These are phyloP conservation scores for Aplochiton taeniatus DNA, from an alignment of 2,797 vertebrate genomes.

Conservation along the genomic window DNA sequence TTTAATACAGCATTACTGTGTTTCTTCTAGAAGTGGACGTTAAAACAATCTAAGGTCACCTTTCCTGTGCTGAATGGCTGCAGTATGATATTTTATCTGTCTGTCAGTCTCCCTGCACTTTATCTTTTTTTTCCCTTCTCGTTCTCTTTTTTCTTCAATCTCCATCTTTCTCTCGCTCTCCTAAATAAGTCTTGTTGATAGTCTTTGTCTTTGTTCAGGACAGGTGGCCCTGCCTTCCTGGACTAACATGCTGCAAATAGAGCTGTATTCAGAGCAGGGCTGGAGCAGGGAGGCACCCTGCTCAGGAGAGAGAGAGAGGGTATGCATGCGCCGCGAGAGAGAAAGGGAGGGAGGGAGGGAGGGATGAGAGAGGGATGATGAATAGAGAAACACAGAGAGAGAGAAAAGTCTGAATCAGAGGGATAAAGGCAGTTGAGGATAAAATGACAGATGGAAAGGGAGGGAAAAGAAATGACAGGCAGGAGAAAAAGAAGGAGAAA, in stretches of 20 bases:
- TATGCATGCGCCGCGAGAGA: slow-evolving; percentile 13
- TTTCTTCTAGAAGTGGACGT: too few relatives aligned
- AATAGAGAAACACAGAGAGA: neutral
- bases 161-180: slow-evolving; percentile 11
- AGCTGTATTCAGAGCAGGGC: slow-evolving; percentile 34
- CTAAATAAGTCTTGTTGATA: slow-evolving; percentile 25
- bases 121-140: too few relatives aligned
- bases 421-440: slow-evolving; percentile 4
- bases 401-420: neutral
- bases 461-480: neutral
- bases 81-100: too few relatives aligned
- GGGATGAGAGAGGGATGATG: neutral
- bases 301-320: neutral
- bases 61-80: too few relatives aligned
- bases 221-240: slow-evolving; percentile 18
- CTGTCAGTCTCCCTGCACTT: too few relatives aligned
- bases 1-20: too few relatives aligned
- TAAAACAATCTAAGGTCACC: too few relatives aligned
- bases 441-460: slow-evolving; percentile 8
- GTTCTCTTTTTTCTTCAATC: neutral
- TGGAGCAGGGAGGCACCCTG: neutral
- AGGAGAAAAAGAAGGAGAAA: neutral
- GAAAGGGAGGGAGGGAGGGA: slow-evolving; percentile 21
- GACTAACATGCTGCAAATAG: slow-evolving; percentile 48
- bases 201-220: slow-evolving; percentile 10